Base-by-base conservation (phyloP, 1,140 invertebrate species). In the Argopecten irradians region DNA sequence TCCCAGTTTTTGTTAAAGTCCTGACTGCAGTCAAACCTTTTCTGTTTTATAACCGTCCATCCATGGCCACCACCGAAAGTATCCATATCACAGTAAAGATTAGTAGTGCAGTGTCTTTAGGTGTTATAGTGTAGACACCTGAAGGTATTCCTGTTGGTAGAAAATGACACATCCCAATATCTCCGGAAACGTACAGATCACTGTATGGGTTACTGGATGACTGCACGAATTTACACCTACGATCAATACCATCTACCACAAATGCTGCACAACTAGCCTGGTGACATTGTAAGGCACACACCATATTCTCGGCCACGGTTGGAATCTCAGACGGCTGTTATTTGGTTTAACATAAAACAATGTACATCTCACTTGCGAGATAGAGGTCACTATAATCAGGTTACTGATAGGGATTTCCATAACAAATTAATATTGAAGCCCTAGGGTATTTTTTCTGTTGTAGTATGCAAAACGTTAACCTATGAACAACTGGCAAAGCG, bases 1-100 rank as follows among this genome's bases (percentile, higher is more conserved):
- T 71, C 55, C 55, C 55, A 71, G 0, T 22, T 71, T n/a, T 71
- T 71, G n/a, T 71, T 16, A n/a, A 71, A 71, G 22, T 71, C 55
- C n/a, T 28, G 55, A n/a, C 55, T 71, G 1, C 55, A 22, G 11
- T 71, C 55, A 28, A 71, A 28, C 28, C 55, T 71, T 8, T n/a
- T 71, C n/a, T 71, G 55, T 71, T n/a, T n/a, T n/a, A 71, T 71
- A n/a, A 71, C n/a, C 28, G 55, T 71, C 55, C 55, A 71, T 71
- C 55, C 55, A n/a, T n/a, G n/a, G n/a, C n/a, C n/a, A 28, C 55
- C 55, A 11, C 55, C 55, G 22, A 71, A 71, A 5, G 55, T 71
- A 11, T 71, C 55, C 55, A n/a, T 71, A 11, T 71, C 55, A 71
- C 55, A 71, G 28, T 28, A 28, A 22, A 71, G 22, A 19, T 46